Evolutionary conservation across 2,113 vertebrate species (phyloP).

Genomic region (Riparia riparia): DNA sequence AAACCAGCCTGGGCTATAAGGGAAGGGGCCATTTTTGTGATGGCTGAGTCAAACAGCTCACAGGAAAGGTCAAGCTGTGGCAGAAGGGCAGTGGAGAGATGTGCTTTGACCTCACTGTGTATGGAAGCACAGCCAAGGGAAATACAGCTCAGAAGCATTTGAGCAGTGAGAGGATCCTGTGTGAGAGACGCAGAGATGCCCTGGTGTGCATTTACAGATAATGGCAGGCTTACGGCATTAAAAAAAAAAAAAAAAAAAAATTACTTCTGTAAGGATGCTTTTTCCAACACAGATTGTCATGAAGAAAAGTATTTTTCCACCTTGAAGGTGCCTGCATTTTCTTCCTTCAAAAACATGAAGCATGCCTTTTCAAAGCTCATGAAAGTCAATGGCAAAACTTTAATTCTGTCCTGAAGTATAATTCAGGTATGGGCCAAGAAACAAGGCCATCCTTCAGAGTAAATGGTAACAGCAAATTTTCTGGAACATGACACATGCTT

Average conservation of each 20-base stretch:
- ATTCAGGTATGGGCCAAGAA: not conserved
- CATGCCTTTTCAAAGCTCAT: not conserved
- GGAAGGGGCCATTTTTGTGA: not conserved
- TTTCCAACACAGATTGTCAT: not conserved
- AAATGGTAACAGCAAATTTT: not conserved
- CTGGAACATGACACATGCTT: not conserved
- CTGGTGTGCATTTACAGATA: not conserved
- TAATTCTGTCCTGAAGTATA: not conserved
- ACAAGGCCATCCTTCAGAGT: not conserved
- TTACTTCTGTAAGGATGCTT: not conserved
- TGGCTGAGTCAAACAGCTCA: not conserved
- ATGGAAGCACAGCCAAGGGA: not conserved
- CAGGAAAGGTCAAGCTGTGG: not conserved
- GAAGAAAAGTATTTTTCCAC: not conserved
- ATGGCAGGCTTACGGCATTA: not conserved
- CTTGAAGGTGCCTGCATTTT: not conserved
- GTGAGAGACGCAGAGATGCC: not conserved
- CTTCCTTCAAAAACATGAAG: not conserved
- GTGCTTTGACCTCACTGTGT: not conserved
- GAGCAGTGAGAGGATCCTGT: not conserved
- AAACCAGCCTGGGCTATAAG: not conserved
- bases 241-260: not conserved
- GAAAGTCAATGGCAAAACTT: not conserved
- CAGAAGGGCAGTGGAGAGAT: not conserved
- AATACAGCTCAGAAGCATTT: accelerated